phyloP scores from a whole-genome alignment of 2,113 vertebrate genomes.

The Pterophyllum scalare region DNA sequence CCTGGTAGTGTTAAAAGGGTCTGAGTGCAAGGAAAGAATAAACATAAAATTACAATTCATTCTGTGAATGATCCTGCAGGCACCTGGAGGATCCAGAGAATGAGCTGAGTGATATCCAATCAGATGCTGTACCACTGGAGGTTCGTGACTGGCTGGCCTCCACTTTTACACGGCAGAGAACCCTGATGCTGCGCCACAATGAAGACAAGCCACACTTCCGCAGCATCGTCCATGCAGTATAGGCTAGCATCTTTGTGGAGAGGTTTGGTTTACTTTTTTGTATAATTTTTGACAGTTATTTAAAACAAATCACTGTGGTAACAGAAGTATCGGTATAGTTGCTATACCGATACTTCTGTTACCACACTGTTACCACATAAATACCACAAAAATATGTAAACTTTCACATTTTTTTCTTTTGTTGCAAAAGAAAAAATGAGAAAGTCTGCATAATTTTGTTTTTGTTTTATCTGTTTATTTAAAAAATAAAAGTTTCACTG shows the following conservation, averaged over 20 bases:
- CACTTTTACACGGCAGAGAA: conserved; percentile 94
- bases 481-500: too few species aligned
- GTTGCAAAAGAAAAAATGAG: too few species aligned
- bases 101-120: conserved; percentile 93
- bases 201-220: conserved; percentile 95
- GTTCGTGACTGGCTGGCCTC: conserved; percentile 97
- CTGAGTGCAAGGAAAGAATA: too few species aligned
- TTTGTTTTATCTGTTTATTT: too few species aligned
- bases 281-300: not conserved
- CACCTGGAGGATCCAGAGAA: conserved; percentile 89
- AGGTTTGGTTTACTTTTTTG: conserved; percentile 80
- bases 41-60: too few species aligned
- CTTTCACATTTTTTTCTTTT: too few species aligned
- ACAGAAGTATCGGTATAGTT: not conserved
- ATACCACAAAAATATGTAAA: too few species aligned
- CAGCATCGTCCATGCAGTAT: conserved; percentile 94
- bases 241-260: conserved; percentile 98
- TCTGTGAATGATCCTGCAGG: conserved; percentile 68
- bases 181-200: conserved; percentile 86
- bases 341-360: too few species aligned
- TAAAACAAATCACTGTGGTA: not conserved
- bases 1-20: too few species aligned
- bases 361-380: too few species aligned
- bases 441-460: too few species aligned
- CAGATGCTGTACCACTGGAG: conserved; percentile 92